A percentile compares a stretch with the other conserved stretches of the same genome.
Conservation (phyloP, 92 coral and sea anemone species). For the Parazoanthus swiftii region DNA sequence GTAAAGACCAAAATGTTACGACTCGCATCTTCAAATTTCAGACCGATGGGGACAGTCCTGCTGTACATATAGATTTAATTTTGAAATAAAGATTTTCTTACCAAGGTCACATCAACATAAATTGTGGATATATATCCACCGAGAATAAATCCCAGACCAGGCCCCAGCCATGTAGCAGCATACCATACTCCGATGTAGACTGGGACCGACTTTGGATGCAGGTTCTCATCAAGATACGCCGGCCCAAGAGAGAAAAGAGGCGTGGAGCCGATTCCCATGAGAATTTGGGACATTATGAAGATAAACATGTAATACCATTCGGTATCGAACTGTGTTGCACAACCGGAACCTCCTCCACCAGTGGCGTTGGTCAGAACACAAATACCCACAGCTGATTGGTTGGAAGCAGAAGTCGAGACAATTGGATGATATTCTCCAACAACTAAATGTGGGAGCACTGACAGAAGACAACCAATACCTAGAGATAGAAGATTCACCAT, state of each 20-base stretch:
- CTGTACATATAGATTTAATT: too few relatives aligned
- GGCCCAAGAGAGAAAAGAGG: conserved; percentile 68
- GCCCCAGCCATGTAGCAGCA: conserved; percentile 64
- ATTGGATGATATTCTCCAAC: conserved; percentile 63
- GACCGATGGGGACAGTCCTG: too few relatives aligned
- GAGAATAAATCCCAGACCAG: conserved; percentile 71
- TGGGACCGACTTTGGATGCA: conserved; percentile 68
- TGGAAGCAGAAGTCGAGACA: neutral
- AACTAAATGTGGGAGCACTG: conserved; percentile 65
- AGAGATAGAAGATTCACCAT: neutral
- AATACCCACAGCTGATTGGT: neutral
- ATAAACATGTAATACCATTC: conserved; percentile 70
- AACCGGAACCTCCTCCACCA: conserved; percentile 26
- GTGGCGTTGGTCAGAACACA: conserved; percentile 37
- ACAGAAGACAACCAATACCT: conserved; percentile 67
- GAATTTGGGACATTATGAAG: conserved; percentile 62
- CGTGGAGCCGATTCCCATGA: conserved; percentile 78
- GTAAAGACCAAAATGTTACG: too few relatives aligned
- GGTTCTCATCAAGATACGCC: conserved; percentile 77
- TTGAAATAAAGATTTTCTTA: conserved; percentile 1
- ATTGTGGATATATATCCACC: conserved; percentile 60
- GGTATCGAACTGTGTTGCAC: conserved; percentile 47
- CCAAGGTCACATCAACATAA: conserved; percentile 68
- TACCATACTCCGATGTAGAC: conserved; percentile 67
- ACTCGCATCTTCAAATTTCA: too few relatives aligned